phyloP scores from a whole-genome alignment of 2,113 vertebrate genomes.

The Saccopteryx bilineata region DNA sequence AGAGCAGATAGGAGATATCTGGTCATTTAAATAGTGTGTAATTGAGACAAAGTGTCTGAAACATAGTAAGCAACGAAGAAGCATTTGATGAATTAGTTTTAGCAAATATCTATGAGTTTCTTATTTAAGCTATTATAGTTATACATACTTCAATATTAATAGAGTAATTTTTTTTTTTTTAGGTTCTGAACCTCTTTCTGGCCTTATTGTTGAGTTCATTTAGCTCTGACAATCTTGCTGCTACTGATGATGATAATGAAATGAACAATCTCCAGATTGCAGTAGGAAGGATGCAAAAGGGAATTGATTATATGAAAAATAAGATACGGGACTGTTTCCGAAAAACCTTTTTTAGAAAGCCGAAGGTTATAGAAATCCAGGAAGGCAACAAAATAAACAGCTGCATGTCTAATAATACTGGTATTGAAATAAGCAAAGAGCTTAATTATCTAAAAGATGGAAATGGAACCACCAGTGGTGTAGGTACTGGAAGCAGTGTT shows the following conservation, averaged over 20 bases:
- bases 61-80: neutral
- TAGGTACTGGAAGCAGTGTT: slow-evolving; percentile 93
- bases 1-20: neutral
- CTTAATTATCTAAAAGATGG: slow-evolving; percentile 91
- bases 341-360: slow-evolving; percentile 89
- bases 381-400: slow-evolving; percentile 94
- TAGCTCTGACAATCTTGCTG: slow-evolving; percentile 96
- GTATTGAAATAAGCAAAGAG: slow-evolving; percentile 94
- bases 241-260: slow-evolving; percentile 93
- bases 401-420: slow-evolving; percentile 93
- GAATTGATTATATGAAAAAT: slow-evolving; percentile 90
- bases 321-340: slow-evolving; percentile 89
- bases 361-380: slow-evolving; percentile 90
- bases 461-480: slow-evolving; percentile 93
- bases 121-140: neutral
- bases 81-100: neutral
- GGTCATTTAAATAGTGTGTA: neutral
- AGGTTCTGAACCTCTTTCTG: slow-evolving; percentile 99
- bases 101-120: neutral
- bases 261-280: slow-evolving; percentile 97
- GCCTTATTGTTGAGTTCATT: slow-evolving; percentile 98
- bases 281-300: slow-evolving; percentile 93
- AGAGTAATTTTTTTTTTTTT: slow-evolving; percentile 62
- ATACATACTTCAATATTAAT: neutral
- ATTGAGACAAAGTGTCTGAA: neutral